phyloP scores from a whole-genome alignment of 2,888 invertebrate genomes.

The Acrocera orbiculus region DNA sequence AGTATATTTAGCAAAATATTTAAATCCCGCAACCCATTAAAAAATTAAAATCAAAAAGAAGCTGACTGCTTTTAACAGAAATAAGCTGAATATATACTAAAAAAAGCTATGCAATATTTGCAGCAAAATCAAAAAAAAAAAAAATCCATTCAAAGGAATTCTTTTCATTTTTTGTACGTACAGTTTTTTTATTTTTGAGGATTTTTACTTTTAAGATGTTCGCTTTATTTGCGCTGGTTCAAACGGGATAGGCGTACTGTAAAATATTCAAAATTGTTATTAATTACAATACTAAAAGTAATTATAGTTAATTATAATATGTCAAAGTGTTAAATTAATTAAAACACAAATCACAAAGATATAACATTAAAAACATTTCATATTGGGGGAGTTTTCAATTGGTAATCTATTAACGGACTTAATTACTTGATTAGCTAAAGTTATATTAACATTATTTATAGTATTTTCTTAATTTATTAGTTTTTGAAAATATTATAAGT shows the following conservation, averaged over 20 bases:
- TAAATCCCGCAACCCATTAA: not conserved
- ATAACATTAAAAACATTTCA: too few relatives aligned
- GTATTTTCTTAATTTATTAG: too few relatives aligned
- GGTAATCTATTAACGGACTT: too few relatives aligned
- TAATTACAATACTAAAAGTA: too few relatives aligned
- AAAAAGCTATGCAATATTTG: not conserved
- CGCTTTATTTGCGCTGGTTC: conserved; percentile 44
- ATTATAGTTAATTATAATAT: conserved; percentile 3
- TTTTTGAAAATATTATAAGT: too few relatives aligned
- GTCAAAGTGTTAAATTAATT: not conserved
- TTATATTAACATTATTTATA: too few relatives aligned
- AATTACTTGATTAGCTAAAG: too few relatives aligned
- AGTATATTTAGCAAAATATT: not conserved
- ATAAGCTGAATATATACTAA: too few relatives aligned
- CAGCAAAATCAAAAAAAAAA: not conserved
- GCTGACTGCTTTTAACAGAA: too few relatives aligned
- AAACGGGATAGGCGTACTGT: conserved; percentile 85
- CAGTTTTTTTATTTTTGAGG: conserved; percentile 10
- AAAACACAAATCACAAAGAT: not conserved
- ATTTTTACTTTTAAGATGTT: conserved; percentile 11
- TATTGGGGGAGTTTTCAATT: too few relatives aligned
- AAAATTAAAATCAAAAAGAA: not conserved
- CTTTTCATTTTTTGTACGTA: conserved; percentile 9
- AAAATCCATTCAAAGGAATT: not conserved
- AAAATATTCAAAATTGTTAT: conserved; percentile 34